Conservation (phyloP, 2,797 vertebrate species). For the Cynopterus sphinx region DNA sequence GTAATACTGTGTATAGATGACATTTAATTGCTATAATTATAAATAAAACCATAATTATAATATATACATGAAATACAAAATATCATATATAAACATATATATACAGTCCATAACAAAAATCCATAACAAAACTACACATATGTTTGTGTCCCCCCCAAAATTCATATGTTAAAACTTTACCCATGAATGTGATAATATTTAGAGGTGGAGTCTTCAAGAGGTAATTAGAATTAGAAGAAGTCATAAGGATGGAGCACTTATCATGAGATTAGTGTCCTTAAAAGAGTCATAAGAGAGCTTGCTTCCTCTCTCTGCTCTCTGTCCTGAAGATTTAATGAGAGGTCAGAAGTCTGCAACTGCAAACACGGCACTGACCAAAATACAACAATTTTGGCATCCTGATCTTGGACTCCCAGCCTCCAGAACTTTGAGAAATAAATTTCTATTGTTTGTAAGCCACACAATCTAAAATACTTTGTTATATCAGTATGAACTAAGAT, state of each 20-base stretch:
- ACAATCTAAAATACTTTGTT: not conserved
- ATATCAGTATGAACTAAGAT: not conserved
- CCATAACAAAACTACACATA: too few species aligned
- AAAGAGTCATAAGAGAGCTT: not conserved
- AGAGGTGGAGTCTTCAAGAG: not conserved
- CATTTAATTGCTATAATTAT: not conserved
- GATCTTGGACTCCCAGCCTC: not conserved
- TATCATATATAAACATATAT: not conserved
- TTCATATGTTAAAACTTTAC: not conserved
- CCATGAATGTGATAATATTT: not conserved
- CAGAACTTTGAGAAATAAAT: not conserved
- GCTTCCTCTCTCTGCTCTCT: not conserved
- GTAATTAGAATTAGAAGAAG: not conserved
- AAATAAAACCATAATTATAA: not conserved
- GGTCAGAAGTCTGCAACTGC: not conserved
- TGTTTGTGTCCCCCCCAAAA: not conserved
- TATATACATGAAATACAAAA: not conserved
- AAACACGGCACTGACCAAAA: not conserved
- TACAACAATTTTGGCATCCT: not conserved
- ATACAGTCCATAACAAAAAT: too few species aligned
- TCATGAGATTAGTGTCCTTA: not conserved
- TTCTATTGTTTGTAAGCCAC: not conserved
- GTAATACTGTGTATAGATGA: not conserved
- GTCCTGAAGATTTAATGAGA: not conserved
- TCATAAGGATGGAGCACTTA: not conserved